Evolutionary conservation across 2,797 vertebrate species (phyloP).

Genomic region (Protosalanx chinensis): DNA sequence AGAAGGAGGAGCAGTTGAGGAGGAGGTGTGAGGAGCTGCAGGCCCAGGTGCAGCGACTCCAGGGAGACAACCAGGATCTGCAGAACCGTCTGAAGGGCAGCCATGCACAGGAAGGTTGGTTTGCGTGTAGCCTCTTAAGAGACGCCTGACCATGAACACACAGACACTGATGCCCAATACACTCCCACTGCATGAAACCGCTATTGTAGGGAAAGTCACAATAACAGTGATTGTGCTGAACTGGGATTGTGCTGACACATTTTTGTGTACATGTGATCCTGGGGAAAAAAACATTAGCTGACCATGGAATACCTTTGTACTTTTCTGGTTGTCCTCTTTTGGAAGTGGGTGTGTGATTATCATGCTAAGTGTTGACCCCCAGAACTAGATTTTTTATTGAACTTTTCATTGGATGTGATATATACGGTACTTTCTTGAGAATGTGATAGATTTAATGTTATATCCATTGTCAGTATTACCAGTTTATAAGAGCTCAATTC

Average conservation of each 20-base stretch:
- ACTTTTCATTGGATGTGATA: neutral
- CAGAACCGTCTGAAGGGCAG: constrained; percentile 71
- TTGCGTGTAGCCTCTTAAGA: neutral
- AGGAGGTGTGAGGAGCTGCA: constrained; percentile 71
- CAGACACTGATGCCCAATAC: neutral
- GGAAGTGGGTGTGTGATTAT: neutral
- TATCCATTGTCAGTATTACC: too few relatives aligned
- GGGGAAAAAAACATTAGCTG: neutral
- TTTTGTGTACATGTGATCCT: neutral
- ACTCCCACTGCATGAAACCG: neutral
- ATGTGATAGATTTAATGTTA: too few relatives aligned
- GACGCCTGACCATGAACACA: neutral
- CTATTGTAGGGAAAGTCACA: neutral
- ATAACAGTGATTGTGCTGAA: neutral
- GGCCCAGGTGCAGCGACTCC: constrained; percentile 69
- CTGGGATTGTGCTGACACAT: neutral
- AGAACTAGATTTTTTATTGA: neutral
- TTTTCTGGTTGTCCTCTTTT: neutral
- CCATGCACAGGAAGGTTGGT: constrained; percentile 80
- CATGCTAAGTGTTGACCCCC: too few relatives aligned
- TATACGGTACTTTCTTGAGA: neutral
- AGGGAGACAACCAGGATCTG: constrained; percentile 78
- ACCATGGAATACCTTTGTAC: neutral
- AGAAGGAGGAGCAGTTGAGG: constrained; percentile 74
- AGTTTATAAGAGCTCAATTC: too few relatives aligned